Base-by-base conservation (phyloP, 2,113 vertebrate genomes). In the Dunckerocampus dactyliophorus region DNA sequence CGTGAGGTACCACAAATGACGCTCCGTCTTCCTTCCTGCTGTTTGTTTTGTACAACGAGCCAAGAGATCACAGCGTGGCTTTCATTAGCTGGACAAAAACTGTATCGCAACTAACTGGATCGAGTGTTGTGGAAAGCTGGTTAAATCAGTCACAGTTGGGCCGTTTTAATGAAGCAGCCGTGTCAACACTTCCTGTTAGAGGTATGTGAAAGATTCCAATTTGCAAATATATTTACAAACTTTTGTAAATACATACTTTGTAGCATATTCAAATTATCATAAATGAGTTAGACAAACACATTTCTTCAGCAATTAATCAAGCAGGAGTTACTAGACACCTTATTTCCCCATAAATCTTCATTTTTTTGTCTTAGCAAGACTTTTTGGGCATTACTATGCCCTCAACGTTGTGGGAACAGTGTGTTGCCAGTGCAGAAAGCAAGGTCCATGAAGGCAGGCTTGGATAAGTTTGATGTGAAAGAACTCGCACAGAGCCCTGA, bases 161-260 rank as follows among this genome's bases (percentile, higher is more conserved):
- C 2, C 5, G 49, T 37, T 12, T 62, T 22, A 47, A 65, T 11
- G 0, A 8, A 31, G n/a, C n/a, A n/a, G n/a, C 19, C 37, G 14
- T 51, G 17, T 63, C 45, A 63, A 63, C 47, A 67, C 65, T 56
- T 80, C 60, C 71, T 70, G 15, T 65, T 34, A 53, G 15, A 47
- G 14, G 34, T 8, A 46, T 46, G 24, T 8, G 21, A 68, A 59
- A 28, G 47, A 56, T 24, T 8, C 1, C 52, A 0, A 56, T 43
- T 69, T 49, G 3, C 9, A 46, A n/a, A 62, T 17, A 59, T 4
- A 22, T 16, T 16, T 16, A 55, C 28, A 51, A 0, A 19, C 20
- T 8, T 65, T 9, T 6, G 20, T 49, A 8, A 0, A 0, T 39
- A 21, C 19, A 28, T 19, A 39, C 37, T 39, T 39, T 39, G 10